phyloP scores from a whole-genome alignment of 2,797 vertebrate species.

The Gadopsis marmoratus region DNA sequence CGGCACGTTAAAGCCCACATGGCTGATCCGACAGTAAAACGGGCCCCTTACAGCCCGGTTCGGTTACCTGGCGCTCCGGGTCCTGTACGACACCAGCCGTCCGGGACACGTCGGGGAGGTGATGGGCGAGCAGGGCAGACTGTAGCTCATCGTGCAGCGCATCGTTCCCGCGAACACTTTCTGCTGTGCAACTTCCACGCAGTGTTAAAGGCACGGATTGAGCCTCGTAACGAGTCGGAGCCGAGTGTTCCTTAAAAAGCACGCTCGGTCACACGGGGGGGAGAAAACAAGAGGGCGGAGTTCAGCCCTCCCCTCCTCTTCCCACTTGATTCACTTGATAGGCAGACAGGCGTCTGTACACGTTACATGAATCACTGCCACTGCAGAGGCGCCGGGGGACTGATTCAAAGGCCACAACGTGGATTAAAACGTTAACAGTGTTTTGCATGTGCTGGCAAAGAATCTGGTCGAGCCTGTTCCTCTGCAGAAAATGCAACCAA shows the following conservation, averaged over 20 bases:
- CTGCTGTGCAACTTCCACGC: background rate
- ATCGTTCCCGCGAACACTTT: slow-evolving; percentile 52
- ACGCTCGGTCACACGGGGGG: slow-evolving; percentile 58
- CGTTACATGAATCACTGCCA: background rate
- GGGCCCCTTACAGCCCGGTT: no score
- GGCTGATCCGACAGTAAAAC: no score
- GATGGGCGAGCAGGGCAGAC: slow-evolving; percentile 79
- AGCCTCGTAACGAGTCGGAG: background rate
- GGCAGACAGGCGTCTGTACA: background rate
- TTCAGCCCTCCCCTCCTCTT: background rate
- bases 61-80: slow-evolving; percentile 80
- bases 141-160: slow-evolving; percentile 83
- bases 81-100: slow-evolving; percentile 69
- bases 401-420: slow-evolving; percentile 5
- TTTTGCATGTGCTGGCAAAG: slow-evolving; percentile 1
- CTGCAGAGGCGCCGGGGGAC: background rate
- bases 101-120: slow-evolving; percentile 72
- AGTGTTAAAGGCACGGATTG: slow-evolving; percentile 1
- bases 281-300: slow-evolving; percentile 58
- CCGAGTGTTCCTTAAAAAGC: slow-evolving; percentile 57
- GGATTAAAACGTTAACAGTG: slow-evolving; percentile 23
- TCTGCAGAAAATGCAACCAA: no score
- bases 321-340: background rate
- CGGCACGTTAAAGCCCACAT: background rate
- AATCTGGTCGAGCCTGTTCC: no score